phyloP scores from a whole-genome alignment of 2,797 vertebrate genomes.

The Sebastolobus alascanus region DNA sequence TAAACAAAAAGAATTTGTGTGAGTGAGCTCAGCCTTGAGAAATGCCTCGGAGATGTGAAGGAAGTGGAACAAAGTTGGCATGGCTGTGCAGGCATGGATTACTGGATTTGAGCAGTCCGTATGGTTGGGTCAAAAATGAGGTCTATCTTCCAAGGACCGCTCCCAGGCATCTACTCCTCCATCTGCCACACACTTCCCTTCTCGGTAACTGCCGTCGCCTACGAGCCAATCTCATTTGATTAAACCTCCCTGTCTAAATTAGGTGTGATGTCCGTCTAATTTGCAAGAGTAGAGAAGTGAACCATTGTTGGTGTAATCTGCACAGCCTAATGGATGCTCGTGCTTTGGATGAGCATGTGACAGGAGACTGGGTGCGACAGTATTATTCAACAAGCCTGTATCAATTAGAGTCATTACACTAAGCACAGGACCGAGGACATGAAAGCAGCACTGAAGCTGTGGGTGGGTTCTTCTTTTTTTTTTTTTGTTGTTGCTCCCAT shows the following conservation, averaged over 20 bases:
- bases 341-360: slow-evolving; percentile 43
- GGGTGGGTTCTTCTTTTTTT: slow-evolving; percentile 27
- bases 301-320: slow-evolving; percentile 31
- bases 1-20: slow-evolving; percentile 5
- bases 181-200: slow-evolving; percentile 78
- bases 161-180: slow-evolving; percentile 81
- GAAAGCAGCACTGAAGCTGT: slow-evolving; percentile 49
- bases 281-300: slow-evolving; percentile 1
- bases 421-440: slow-evolving; percentile 46
- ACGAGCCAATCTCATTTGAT: slow-evolving; percentile 57
- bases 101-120: slow-evolving; percentile 69
- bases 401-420: slow-evolving; percentile 61
- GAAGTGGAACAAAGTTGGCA: slow-evolving; percentile 56
- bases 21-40: slow-evolving; percentile 33
- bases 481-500: slow-evolving; percentile 11
- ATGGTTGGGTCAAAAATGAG: slow-evolving; percentile 80
- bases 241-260: slow-evolving; percentile 31
- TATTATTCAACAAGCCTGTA: slow-evolving; percentile 50
- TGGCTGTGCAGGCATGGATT: slow-evolving; percentile 55
- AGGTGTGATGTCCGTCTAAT: slow-evolving; percentile 22
- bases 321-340: slow-evolving; percentile 9
- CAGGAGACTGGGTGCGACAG: slow-evolving; percentile 32
- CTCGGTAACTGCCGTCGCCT: slow-evolving; percentile 48
- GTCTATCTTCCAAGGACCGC: slow-evolving; percentile 79
- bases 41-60: slow-evolving; percentile 32